Base-by-base conservation (phyloP, 2,113 vertebrate genomes). In the Bettongia penicillata region DNA sequence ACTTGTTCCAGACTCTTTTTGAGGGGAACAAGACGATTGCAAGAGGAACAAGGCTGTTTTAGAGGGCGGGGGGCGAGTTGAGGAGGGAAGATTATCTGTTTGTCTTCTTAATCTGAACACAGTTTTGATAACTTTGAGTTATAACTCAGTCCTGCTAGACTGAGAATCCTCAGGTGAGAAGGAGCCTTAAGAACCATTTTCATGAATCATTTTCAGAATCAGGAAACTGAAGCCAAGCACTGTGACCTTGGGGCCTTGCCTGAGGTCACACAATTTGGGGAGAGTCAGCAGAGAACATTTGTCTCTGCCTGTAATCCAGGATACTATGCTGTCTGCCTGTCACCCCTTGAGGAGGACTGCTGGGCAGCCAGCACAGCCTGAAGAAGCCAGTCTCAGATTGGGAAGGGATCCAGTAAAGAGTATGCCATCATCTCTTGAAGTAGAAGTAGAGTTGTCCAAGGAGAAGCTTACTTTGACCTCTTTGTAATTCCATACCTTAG, bases 1-100 rank as follows among this genome's bases (percentile, higher is more conserved):
- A 93, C 26, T 0, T 49, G 0, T 22, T 0, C 11, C 31, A 10
- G 19, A 3, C 1, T 23, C 57, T 37, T 22, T 16, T 8, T 84
- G n/a, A 68, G n/a, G 68, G 68, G n/a, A n/a, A n/a, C 7, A 16
- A n/a, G 68, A 77, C 7, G 14, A 3, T n/a, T n/a, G 14, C 28
- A 52, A 19, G 52, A 2, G 57, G 57, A 0, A 31, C 25, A 14
- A 3, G 28, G 57, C 26, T 31, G 26, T 9, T 16, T 52, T 52
- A 61, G 57, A 31, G 57, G 57, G 28, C 48, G 48, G 48, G 48
- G 48, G 48, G 48, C 48, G 3, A 48, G 26, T 11, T 28, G 28
- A 12, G 57, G 57, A 53, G 92, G 37, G 53, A 3, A 48, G 48
- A n/a, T 84, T 26, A 49, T 53, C 93, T 28, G 51, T 25, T 16